Evolutionary conservation across 1,140 invertebrate species (phyloP).

Genomic region (Drosophila ogumai): DNA sequence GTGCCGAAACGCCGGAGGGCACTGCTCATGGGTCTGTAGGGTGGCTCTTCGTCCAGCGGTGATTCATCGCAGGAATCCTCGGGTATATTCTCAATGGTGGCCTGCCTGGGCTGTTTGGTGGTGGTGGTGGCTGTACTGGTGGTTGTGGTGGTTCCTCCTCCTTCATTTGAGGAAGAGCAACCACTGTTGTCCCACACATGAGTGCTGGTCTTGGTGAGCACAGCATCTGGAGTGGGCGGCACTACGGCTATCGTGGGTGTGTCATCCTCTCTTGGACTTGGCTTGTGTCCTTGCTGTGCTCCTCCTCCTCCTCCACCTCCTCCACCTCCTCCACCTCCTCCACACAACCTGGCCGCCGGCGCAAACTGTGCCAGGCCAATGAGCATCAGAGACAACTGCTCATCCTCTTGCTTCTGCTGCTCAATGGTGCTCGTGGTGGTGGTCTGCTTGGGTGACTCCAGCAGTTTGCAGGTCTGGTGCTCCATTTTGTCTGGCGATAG

Average conservation of each 20-base stretch:
- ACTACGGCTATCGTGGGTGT: slow-evolving; percentile 90
- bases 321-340: too few species aligned
- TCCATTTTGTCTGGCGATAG: slow-evolving; percentile 75
- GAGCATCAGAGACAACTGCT: slow-evolving; percentile 88
- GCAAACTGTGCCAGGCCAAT: slow-evolving; percentile 88
- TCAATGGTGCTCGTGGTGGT: slow-evolving; percentile 20
- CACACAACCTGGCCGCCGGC: slow-evolving; percentile 87
- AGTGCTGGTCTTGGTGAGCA: slow-evolving; percentile 79
- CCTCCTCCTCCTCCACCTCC: too few species aligned
- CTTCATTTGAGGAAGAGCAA: slow-evolving; percentile 22
- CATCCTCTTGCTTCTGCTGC: slow-evolving; percentile 81
- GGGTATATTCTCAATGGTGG: slow-evolving; percentile 81
- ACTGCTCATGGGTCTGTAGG: slow-evolving; percentile 86
- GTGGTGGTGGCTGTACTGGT: slow-evolving; percentile 61
- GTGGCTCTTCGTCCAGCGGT: slow-evolving; percentile 86
- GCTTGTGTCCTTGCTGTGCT: slow-evolving; percentile 1
- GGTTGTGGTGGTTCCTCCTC: slow-evolving; percentile 21
- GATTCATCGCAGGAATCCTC: slow-evolving; percentile 87
- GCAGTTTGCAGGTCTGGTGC: slow-evolving; percentile 79
- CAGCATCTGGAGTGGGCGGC: slow-evolving; percentile 90
- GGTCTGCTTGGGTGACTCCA: slow-evolving; percentile 75
- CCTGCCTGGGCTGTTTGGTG: slow-evolving; percentile 65
- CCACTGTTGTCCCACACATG: slow-evolving; percentile 81
- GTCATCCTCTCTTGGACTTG: background rate
- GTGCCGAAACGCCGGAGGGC: slow-evolving; percentile 89